Conservation (phyloP, 2,888 invertebrate species). For the Tineola bisselliella region DNA sequence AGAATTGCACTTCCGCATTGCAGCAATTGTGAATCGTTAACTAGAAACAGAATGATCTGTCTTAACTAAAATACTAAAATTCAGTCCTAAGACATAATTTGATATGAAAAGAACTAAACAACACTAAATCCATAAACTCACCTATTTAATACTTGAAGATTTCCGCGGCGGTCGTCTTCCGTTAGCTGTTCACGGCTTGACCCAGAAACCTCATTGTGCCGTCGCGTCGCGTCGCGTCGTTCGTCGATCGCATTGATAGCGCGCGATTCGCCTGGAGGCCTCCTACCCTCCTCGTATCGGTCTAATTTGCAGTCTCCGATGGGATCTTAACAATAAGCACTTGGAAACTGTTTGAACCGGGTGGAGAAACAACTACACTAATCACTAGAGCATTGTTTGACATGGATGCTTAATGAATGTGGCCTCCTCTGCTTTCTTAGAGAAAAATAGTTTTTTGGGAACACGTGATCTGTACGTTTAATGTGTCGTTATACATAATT, state of each 20-base stretch:
- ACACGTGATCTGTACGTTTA: background rate
- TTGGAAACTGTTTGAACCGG: background rate
- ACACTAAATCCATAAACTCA: background rate
- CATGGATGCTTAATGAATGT: background rate
- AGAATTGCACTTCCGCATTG: background rate
- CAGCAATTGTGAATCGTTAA: background rate
- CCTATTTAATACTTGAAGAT: conserved; percentile 7
- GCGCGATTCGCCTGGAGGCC: conserved; percentile 20
- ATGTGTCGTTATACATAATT: too few species aligned
- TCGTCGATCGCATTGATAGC: conserved; percentile 51
- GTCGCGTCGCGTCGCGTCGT: conserved; percentile 22
- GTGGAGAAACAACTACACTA: background rate
- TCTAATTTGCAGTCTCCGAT: background rate
- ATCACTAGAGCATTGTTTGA: background rate
- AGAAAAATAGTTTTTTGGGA: background rate
- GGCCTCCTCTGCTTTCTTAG: background rate
- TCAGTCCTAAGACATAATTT: background rate
- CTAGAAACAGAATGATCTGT: too few species aligned
- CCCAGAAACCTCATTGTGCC: conserved; percentile 48
- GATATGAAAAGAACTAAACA: background rate
- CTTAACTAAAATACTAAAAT: too few species aligned
- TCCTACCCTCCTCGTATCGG: background rate
- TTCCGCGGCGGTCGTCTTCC: conserved; percentile 12
- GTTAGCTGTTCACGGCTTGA: conserved; percentile 34
- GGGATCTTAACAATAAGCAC: background rate